Evolutionary conservation across 2,113 vertebrate species (phyloP).

Genomic region (Nothobranchius kuhntae): DNA sequence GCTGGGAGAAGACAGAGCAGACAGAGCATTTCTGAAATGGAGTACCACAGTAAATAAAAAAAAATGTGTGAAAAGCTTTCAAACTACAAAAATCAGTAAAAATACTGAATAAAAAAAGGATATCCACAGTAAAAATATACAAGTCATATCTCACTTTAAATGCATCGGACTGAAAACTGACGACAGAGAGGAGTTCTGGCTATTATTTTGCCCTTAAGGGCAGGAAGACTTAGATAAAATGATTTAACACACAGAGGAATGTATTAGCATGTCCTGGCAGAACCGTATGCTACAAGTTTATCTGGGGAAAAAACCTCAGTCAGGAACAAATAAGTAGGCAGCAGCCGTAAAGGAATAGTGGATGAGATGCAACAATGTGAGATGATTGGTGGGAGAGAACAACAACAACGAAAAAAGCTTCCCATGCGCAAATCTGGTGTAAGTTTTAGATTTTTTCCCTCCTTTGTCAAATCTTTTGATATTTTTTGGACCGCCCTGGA

Average conservation of each 20-base stretch:
- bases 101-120: too few relatives aligned
- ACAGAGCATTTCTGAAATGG: too few relatives aligned
- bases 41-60: too few relatives aligned
- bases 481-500: background rate
- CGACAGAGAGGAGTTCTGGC: too few relatives aligned
- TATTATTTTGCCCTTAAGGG: background rate
- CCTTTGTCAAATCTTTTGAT: background rate
- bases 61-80: too few relatives aligned
- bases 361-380: background rate
- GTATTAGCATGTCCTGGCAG: background rate
- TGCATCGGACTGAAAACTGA: too few relatives aligned
- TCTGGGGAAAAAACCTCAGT: background rate
- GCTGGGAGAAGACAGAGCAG: too few relatives aligned
- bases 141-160: too few relatives aligned
- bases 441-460: background rate
- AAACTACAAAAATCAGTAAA: too few relatives aligned
- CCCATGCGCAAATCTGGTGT: conserved; percentile 1
- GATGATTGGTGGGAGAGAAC: background rate
- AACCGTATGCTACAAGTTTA: background rate
- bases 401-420: background rate
- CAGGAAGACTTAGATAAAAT: conserved; percentile 1
- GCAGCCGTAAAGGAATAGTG: background rate
- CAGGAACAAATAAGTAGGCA: background rate
- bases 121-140: too few relatives aligned
- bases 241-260: background rate